Evolutionary conservation across 2,113 vertebrate genomes (phyloP).

Genomic region (Coreoperca whiteheadi): DNA sequence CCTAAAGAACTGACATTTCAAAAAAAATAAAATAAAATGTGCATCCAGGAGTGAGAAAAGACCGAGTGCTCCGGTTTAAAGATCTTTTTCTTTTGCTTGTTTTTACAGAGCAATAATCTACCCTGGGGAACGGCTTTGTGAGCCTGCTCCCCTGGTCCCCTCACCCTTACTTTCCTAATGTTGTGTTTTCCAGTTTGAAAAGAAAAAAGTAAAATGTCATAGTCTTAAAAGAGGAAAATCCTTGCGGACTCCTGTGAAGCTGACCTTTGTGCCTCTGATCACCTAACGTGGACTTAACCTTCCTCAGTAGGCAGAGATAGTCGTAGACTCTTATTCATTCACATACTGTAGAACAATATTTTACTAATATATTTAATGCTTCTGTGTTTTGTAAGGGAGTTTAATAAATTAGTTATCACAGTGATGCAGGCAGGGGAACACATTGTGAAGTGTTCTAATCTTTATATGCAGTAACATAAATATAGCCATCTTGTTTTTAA

Average conservation of each 20-base stretch:
- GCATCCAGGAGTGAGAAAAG: slow-evolving; percentile 58
- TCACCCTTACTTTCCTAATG: slow-evolving; percentile 36
- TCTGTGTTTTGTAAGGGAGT: background rate
- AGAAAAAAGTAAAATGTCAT: slow-evolving; percentile 70
- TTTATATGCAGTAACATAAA: background rate
- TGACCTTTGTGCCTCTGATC: slow-evolving; percentile 69
- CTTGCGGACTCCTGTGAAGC: slow-evolving; percentile 50
- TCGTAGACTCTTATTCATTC: slow-evolving; percentile 11
- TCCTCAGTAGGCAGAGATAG: slow-evolving; percentile 21
- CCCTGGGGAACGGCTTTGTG: slow-evolving; percentile 74
- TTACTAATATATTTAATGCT: background rate
- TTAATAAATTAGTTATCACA: background rate
- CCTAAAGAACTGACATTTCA: slow-evolving; percentile 77
- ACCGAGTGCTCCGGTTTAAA: slow-evolving; percentile 60
- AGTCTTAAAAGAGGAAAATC: slow-evolving; percentile 55
- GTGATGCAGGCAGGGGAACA: background rate
- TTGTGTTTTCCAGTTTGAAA: slow-evolving; percentile 67
- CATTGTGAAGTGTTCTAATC: background rate
- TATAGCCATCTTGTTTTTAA: background rate
- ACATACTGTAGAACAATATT: slow-evolving; percentile 4
- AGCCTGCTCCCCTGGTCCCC: slow-evolving; percentile 31
- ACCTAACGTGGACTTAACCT: slow-evolving; percentile 51
- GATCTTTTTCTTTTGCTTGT: slow-evolving; percentile 51
- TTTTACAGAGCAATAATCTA: slow-evolving; percentile 71
- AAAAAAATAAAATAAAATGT: no score